Conservation (phyloP, 2,797 vertebrate species). For the Botia kubotai region DNA sequence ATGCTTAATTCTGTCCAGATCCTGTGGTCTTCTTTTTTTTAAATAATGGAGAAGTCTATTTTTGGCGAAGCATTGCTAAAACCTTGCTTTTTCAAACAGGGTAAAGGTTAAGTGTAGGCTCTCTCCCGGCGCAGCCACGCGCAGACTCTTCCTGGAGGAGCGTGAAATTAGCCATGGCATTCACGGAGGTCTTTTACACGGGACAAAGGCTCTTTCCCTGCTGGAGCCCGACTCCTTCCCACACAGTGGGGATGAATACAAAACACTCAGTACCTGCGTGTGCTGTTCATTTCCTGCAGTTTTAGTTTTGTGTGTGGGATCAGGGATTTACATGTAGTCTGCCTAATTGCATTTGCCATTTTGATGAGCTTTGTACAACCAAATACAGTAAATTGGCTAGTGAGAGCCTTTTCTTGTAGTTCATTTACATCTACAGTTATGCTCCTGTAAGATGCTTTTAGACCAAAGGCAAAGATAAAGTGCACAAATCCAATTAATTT, state of each 20-base stretch:
- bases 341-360: background rate
- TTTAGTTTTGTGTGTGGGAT: conserved; percentile 3
- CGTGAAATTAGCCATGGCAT: conserved; percentile 82
- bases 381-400: background rate
- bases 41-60: conserved; percentile 64
- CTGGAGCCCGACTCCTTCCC: conserved; percentile 4
- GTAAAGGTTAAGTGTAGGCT: conserved; percentile 74
- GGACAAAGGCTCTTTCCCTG: conserved; percentile 50
- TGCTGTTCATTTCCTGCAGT: background rate
- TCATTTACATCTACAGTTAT: background rate
- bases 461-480: background rate
- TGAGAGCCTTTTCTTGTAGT: background rate
- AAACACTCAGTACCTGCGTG: background rate
- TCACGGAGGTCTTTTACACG: conserved; percentile 72
- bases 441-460: background rate
- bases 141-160: conserved; percentile 77
- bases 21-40: conserved; percentile 47
- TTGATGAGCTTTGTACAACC: background rate
- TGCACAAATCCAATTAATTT: background rate
- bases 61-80: conserved; percentile 71
- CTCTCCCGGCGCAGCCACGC: conserved; percentile 61
- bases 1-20: conserved; percentile 12
- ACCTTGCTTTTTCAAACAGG: conserved; percentile 72
- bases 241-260: conserved; percentile 20
- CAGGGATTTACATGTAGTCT: background rate